Conservation (phyloP, 2,888 invertebrate species). For the Himalopsyche japonica region DNA sequence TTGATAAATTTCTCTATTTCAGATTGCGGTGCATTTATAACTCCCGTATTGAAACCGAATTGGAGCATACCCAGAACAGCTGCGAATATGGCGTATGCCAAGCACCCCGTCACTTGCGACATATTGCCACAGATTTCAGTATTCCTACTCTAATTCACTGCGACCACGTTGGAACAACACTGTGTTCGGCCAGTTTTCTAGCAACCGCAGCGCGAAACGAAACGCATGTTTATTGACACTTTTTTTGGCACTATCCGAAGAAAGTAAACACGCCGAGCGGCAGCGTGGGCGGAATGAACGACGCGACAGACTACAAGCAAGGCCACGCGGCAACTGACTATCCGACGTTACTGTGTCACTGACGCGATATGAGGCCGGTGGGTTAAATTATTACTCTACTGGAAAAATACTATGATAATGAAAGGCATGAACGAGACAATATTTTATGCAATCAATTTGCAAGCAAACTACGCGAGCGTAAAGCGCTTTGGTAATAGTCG, state of each 20-base stretch:
- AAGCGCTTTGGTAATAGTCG: neutral
- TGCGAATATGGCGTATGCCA: constrained; percentile 66
- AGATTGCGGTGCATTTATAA: constrained; percentile 68
- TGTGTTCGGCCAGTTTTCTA: neutral
- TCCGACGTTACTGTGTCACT: neutral
- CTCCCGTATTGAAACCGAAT: constrained; percentile 73
- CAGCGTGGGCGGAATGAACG: constrained; percentile 14
- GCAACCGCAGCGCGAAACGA: neutral
- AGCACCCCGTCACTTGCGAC: constrained; percentile 60
- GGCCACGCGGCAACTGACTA: constrained; percentile 33
- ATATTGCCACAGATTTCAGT: constrained; percentile 13
- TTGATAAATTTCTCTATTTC: constrained; percentile 68
- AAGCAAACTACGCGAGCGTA: neutral
- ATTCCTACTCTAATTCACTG: neutral
- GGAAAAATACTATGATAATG: neutral
- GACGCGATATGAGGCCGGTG: neutral
- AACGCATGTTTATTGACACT: neutral
- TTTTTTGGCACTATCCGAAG: neutral
- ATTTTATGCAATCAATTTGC: neutral
- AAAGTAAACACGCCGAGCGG: neutral
- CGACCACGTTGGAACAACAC: neutral
- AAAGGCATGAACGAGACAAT: neutral
- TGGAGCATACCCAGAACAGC: constrained; percentile 73
- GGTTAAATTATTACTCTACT: neutral
- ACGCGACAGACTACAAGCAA: constrained; percentile 13